A percentile compares a stretch with the other conserved stretches of the same genome.
phyloP scores from a whole-genome alignment of 2,113 vertebrate genomes.

The Haplochromis burtoni region DNA sequence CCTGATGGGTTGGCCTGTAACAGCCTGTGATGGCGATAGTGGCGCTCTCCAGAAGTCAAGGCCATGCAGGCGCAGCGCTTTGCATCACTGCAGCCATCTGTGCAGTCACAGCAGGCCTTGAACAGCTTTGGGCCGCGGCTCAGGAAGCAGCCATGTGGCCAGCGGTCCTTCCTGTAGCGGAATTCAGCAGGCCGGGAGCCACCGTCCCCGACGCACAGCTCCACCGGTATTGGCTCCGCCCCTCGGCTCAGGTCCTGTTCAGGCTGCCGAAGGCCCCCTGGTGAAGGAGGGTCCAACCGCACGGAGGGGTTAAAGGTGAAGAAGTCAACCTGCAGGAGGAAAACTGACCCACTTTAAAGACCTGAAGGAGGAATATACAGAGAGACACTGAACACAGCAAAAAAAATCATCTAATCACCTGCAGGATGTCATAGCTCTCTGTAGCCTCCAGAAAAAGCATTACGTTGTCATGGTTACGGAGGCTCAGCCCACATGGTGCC shows the following conservation, averaged over 20 bases:
- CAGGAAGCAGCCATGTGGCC: slow-evolving; percentile 84
- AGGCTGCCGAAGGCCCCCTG: not conserved
- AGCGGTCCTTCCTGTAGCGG: slow-evolving; percentile 83
- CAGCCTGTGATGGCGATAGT: slow-evolving; percentile 81
- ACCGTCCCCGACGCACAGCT: slow-evolving; percentile 74
- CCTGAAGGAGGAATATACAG: not conserved
- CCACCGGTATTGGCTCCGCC: slow-evolving; percentile 75
- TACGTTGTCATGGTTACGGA: slow-evolving; percentile 78
- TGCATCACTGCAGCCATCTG: slow-evolving; percentile 77
- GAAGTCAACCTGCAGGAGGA: slow-evolving; percentile 66
- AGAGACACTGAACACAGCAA: not conserved
- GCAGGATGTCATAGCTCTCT: slow-evolving; percentile 74
- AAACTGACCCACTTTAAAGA: not conserved
- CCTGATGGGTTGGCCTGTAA: slow-evolving; percentile 70
- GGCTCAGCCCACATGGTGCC: slow-evolving; percentile 82
- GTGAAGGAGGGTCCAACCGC: slow-evolving; percentile 59
- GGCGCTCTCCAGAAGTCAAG: slow-evolving; percentile 62
- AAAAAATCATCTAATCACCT: slow-evolving; percentile 19
- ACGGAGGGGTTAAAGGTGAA: slow-evolving; percentile 86
- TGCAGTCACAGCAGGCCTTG: slow-evolving; percentile 81
- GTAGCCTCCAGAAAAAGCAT: slow-evolving; percentile 78
- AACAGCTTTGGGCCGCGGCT: slow-evolving; percentile 69
- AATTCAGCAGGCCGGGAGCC: slow-evolving; percentile 70
- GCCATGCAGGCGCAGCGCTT: slow-evolving; percentile 77
- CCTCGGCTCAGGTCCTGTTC: slow-evolving; percentile 84